These are phyloP conservation scores for Drosophila dunni DNA, from an alignment of 1,140 invertebrate species.

Conservation along the genomic window DNA sequence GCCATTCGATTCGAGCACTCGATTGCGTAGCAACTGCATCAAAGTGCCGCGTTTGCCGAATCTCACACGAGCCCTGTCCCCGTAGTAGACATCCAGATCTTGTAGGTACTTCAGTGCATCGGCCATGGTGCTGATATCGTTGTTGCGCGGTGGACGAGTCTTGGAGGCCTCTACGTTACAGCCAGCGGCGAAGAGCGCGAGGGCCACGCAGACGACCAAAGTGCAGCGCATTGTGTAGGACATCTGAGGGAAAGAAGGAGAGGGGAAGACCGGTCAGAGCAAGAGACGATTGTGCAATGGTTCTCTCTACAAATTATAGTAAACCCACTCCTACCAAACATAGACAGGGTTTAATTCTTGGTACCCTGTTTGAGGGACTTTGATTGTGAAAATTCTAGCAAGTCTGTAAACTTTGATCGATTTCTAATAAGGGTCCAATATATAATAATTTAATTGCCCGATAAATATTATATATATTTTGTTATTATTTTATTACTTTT, in stretches of 20 bases:
- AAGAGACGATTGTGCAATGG: background rate
- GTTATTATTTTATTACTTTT: no score
- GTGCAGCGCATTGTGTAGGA: constrained; percentile 69
- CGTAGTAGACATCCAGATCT: constrained; percentile 81
- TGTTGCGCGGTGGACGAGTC: constrained; percentile 73
- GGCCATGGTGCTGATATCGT: constrained; percentile 79
- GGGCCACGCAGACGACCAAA: constrained; percentile 58
- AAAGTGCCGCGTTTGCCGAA: constrained; percentile 66
- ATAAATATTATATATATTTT: no score
- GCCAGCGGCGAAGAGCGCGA: constrained; percentile 56
- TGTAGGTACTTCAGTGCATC: constrained; percentile 82
- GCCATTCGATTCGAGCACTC: constrained; percentile 47
- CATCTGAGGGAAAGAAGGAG: constrained; percentile 35
- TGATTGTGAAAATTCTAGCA: no score
- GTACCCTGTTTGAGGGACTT: no score
- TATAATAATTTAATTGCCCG: no score
- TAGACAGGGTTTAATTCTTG: no score
- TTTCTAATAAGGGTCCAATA: no score
- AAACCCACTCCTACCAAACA: no score
- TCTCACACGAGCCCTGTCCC: constrained; percentile 72
- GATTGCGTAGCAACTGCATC: constrained; percentile 60
- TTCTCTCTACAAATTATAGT: background rate
- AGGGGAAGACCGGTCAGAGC: background rate
- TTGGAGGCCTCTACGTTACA: constrained; percentile 68
- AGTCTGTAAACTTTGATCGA: no score